These are phyloP conservation scores for Pimpla rufipes DNA, from an alignment of 2,888 invertebrate species.

Conservation along the genomic window DNA sequence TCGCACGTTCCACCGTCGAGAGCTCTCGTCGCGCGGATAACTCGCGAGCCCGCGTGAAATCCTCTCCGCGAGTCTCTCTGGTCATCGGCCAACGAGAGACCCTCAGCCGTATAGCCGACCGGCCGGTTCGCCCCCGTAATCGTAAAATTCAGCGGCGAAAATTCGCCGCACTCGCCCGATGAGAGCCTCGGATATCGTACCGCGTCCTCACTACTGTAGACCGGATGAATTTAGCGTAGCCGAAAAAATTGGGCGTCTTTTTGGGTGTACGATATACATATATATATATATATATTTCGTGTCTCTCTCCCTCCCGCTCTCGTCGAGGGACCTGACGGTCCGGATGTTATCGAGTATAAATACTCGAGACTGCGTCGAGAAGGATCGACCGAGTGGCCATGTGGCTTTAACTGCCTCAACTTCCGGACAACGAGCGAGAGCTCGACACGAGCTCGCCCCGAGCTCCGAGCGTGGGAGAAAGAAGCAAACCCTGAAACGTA, in stretches of 20 bases:
- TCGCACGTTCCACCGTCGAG: constrained; percentile 58
- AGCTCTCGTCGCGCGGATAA: constrained; percentile 13
- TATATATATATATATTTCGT: too few relatives aligned
- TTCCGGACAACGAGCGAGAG: constrained; percentile 57
- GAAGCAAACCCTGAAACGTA: background rate
- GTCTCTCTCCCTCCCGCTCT: background rate
- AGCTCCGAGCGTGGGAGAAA: constrained; percentile 49
- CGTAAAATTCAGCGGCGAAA: constrained; percentile 8
- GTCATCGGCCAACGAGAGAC: background rate
- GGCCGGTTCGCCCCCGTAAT: constrained; percentile 15
- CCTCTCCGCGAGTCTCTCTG: background rate
- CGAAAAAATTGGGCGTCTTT: constrained; percentile 6
- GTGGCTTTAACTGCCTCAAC: constrained; percentile 68
- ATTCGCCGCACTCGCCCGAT: too few relatives aligned
- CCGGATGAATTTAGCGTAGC: constrained; percentile 8
- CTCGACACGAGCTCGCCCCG: background rate
- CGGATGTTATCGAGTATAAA: constrained; percentile 69
- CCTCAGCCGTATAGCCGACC: background rate
- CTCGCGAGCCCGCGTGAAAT: constrained; percentile 28
- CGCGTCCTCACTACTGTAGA: too few relatives aligned
- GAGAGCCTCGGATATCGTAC: background rate
- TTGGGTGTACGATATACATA: too few relatives aligned
- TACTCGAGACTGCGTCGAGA: constrained; percentile 58
- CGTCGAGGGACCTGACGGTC: constrained; percentile 26
- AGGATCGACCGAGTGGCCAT: constrained; percentile 61